phyloP scores from a whole-genome alignment of 2,888 invertebrate genomes.

The Aphidoletes aphidimyza region DNA sequence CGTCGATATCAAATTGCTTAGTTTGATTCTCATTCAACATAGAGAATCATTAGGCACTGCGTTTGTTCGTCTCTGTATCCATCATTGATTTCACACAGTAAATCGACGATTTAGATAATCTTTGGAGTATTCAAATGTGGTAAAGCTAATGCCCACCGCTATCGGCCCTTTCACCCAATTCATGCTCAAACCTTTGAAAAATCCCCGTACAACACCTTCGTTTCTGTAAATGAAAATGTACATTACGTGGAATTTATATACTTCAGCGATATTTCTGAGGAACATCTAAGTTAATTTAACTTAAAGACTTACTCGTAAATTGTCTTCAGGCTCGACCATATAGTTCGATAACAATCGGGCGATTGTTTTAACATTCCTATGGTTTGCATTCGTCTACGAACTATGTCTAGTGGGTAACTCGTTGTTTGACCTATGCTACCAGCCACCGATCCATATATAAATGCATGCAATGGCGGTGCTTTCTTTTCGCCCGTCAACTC shows the following conservation, averaged over 20 bases:
- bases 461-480: conserved; percentile 72
- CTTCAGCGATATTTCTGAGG: no score
- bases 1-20: no score
- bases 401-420: conserved; percentile 96
- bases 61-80: neutral
- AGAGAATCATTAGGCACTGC: conserved; percentile 9
- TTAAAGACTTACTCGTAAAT: conserved; percentile 74
- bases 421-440: conserved; percentile 94
- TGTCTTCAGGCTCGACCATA: conserved; percentile 73
- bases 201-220: conserved; percentile 89
- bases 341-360: conserved; percentile 71
- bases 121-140: conserved; percentile 87
- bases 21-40: no score
- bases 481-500: conserved; percentile 66
- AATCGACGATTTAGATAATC: conserved; percentile 66
- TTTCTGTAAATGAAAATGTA: conserved; percentile 66
- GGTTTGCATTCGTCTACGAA: conserved; percentile 75
- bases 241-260: conserved; percentile 11
- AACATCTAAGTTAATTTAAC: conserved; percentile 25
- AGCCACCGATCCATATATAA: conserved; percentile 88
- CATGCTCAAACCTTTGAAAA: conserved; percentile 99
- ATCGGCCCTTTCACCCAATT: conserved; percentile 97
- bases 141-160: conserved; percentile 95
- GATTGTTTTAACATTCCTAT: conserved; percentile 67
- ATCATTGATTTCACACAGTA: neutral